These are phyloP conservation scores for Phalloptychus januarius DNA, from an alignment of 2,797 vertebrate genomes.

Conservation along the genomic window DNA sequence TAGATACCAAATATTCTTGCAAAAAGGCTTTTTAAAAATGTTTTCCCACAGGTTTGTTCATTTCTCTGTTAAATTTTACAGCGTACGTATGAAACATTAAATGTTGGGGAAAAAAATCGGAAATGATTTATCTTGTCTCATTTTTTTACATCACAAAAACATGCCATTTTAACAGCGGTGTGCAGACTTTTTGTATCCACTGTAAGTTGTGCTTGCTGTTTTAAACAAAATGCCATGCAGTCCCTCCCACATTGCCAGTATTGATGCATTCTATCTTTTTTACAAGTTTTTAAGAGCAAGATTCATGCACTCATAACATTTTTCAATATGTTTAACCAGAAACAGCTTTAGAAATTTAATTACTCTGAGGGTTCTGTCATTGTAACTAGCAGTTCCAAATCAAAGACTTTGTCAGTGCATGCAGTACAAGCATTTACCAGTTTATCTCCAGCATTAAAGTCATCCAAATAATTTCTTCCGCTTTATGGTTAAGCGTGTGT, in stretches of 20 bases:
- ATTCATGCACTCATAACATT: neutral
- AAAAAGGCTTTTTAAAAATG: neutral
- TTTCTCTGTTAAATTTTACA: neutral
- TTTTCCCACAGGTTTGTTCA: neutral
- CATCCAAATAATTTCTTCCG: neutral
- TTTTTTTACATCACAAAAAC: slow-evolving; percentile 6
- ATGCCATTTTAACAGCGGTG: neutral
- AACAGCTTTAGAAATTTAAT: neutral
- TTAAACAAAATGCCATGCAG: slow-evolving; percentile 7
- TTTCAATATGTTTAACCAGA: neutral
- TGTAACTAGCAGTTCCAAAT: slow-evolving; percentile 2
- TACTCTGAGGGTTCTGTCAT: neutral
- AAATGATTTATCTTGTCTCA: neutral
- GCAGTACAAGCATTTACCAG: slow-evolving; percentile 9
- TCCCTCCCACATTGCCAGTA: neutral
- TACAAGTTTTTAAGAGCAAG: neutral
- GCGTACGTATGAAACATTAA: neutral
- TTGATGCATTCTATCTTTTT: neutral
- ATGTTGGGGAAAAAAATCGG: neutral
- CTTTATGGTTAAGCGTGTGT: neutral
- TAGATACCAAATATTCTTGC: neutral
- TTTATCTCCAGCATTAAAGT: slow-evolving; percentile 1
- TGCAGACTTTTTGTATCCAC: slow-evolving; percentile 18
- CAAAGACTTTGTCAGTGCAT: neutral
- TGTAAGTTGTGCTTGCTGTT: slow-evolving; percentile 8